Conservation (phyloP, 2,113 vertebrate genomes). For the Glaucomys volans region DNA sequence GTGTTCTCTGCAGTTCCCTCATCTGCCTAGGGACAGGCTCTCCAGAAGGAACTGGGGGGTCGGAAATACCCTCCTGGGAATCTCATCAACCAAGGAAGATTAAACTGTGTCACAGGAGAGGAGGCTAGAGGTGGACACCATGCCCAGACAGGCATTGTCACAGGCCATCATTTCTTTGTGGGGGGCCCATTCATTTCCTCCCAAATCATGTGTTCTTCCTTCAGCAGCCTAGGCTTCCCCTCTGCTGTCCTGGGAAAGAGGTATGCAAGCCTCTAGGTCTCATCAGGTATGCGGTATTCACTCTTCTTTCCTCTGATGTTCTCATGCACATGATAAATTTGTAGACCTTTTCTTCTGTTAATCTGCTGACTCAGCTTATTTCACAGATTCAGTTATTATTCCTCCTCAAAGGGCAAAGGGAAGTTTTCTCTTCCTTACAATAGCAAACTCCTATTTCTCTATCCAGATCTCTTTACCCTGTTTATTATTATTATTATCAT, state of each 20-base stretch:
- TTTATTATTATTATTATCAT: background rate
- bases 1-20: background rate
- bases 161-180: background rate
- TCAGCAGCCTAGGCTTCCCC: no score
- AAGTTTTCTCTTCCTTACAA: background rate
- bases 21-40: background rate
- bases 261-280: background rate
- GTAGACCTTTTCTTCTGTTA: background rate
- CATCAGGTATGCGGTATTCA: accelerated
- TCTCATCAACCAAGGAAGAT: background rate
- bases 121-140: background rate
- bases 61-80: background rate
- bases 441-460: background rate
- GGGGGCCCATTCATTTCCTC: background rate
- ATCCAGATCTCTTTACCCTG: background rate
- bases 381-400: background rate
- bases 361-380: background rate
- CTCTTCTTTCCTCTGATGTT: no score
- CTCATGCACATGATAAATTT: background rate
- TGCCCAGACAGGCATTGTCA: background rate
- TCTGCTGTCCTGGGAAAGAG: background rate
- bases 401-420: background rate
- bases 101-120: background rate
- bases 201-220: background rate
- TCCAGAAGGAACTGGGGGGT: background rate